phyloP scores from a whole-genome alignment of 2,888 invertebrate species.

The Leptinotarsa haldemani region DNA sequence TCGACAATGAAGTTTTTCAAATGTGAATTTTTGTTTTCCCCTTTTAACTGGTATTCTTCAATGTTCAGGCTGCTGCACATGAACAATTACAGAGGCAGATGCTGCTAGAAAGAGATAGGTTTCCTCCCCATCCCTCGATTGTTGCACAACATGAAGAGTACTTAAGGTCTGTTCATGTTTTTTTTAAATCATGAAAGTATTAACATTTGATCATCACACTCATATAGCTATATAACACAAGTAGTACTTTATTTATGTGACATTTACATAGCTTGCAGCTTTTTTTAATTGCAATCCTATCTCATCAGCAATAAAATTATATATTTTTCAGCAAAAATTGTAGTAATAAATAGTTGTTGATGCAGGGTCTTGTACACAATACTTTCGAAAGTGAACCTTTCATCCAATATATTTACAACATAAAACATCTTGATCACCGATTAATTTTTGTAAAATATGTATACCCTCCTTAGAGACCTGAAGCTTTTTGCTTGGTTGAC shows the following conservation, averaged over 20 bases:
- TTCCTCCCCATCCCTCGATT: constrained; percentile 73
- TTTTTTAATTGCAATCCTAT: neutral
- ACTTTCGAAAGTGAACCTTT: too few species aligned
- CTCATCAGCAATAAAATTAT: neutral
- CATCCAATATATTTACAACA: too few species aligned
- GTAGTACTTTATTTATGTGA: neutral
- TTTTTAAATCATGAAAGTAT: constrained; percentile 17
- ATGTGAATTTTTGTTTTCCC: neutral
- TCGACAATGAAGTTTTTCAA: constrained; percentile 6
- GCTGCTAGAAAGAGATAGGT: constrained; percentile 84
- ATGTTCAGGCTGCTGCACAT: constrained; percentile 79
- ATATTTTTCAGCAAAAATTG: neutral
- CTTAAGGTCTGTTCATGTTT: constrained; percentile 67
- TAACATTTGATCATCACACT: constrained; percentile 4
- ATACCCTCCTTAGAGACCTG: too few species aligned
- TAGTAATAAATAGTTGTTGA: too few species aligned
- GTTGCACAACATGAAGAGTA: constrained; percentile 77
- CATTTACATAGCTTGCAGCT: constrained; percentile 1
- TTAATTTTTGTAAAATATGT: too few species aligned
- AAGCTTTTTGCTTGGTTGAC: too few species aligned
- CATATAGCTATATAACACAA: neutral
- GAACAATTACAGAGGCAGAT: constrained; percentile 89
- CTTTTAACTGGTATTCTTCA: constrained; percentile 34
- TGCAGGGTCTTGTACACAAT: too few species aligned
- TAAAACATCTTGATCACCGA: too few species aligned